A percentile compares a stretch with the other conserved stretches of the same genome.
These are phyloP conservation scores for Sabellastarte sp. DNA, from an alignment of 2,888 invertebrate genomes.

Conservation along the genomic window DNA sequence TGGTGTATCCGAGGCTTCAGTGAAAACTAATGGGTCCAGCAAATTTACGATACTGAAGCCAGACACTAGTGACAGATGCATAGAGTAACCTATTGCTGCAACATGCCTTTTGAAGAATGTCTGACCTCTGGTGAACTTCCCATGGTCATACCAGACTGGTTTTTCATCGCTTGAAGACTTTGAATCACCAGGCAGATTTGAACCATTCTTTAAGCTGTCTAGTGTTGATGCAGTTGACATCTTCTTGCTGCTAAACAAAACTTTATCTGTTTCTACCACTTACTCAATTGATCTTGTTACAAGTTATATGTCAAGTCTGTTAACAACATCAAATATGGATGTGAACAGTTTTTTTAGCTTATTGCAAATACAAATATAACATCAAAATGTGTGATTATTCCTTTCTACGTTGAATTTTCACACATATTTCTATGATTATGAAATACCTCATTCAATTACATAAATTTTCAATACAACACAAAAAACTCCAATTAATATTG, in stretches of 20 bases:
- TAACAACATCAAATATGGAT: too few relatives aligned
- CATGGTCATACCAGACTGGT: conserved; percentile 61
- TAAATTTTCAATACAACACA: too few relatives aligned
- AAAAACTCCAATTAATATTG: too few relatives aligned
- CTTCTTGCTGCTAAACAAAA: background rate
- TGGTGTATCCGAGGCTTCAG: conserved; percentile 70
- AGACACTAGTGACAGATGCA: conserved; percentile 74
- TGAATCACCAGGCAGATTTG: background rate
- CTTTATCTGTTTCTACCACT: too few relatives aligned
- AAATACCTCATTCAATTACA: too few relatives aligned
- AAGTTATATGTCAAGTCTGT: too few relatives aligned
- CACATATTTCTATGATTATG: too few relatives aligned
- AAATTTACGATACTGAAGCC: conserved; percentile 77
- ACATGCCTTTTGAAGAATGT: conserved; percentile 71
- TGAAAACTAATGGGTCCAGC: conserved; percentile 70
- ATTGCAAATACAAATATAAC: too few relatives aligned
- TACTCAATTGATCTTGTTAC: too few relatives aligned
- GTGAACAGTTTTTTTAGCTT: too few relatives aligned
- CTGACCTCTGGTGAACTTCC: conserved; percentile 66
- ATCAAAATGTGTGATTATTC: too few relatives aligned
- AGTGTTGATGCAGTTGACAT: background rate
- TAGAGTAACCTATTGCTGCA: conserved; percentile 71
- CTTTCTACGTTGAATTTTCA: too few relatives aligned
- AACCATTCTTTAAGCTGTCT: background rate
- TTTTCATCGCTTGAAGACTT: background rate